Evolutionary conservation across 2,888 invertebrate species (phyloP).

Genomic region (Megastigmus dorsalis): DNA sequence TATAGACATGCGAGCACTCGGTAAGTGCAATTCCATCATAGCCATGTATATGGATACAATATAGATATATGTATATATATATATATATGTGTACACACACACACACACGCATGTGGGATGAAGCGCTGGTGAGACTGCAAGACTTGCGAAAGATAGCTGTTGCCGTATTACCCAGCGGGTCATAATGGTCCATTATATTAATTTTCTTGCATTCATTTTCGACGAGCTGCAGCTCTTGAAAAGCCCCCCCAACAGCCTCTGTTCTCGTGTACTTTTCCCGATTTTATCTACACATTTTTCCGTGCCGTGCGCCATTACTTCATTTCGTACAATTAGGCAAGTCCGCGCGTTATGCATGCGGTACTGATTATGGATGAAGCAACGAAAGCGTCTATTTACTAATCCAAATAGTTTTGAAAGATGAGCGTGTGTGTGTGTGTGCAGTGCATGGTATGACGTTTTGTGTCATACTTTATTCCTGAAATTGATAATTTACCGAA

Average conservation of each 20-base stretch:
- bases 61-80: too few species aligned
- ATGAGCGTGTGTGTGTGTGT: too few species aligned
- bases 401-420: too few species aligned
- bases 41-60: background rate
- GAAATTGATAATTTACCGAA: too few species aligned
- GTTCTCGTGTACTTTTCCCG: background rate
- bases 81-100: too few species aligned
- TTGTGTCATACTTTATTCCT: background rate
- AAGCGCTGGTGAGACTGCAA: background rate
- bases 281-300: slow-evolving; percentile 28
- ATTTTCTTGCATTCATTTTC: slow-evolving; percentile 36
- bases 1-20: background rate
- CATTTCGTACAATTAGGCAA: slow-evolving; percentile 18
- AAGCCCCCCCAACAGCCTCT: background rate
- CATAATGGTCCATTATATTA: slow-evolving; percentile 36
- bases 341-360: too few species aligned
- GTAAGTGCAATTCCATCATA: slow-evolving; percentile 24
- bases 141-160: slow-evolving; percentile 37
- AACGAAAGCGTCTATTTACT: too few species aligned
- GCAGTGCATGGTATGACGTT: background rate
- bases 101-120: too few species aligned
- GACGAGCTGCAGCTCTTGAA: background rate
- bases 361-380: background rate
- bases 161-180: background rate
- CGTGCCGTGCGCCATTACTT: slow-evolving; percentile 4